phyloP scores from a whole-genome alignment of 2,113 vertebrate species.

The Cisticola juncidis region DNA sequence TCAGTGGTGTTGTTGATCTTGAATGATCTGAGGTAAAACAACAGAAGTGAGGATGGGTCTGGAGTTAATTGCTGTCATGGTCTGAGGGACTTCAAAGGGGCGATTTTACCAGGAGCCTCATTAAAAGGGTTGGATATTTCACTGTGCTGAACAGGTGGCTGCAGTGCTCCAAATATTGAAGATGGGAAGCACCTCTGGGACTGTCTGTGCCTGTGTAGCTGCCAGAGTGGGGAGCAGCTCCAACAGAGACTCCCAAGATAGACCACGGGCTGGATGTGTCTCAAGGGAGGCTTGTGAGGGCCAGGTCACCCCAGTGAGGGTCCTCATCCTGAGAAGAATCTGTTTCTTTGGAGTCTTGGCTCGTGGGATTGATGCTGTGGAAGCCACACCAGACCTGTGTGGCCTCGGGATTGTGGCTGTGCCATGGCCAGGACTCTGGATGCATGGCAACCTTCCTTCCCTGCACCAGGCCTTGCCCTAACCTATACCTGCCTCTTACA shows the following conservation, averaged over 20 bases:
- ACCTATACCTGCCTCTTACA: neutral
- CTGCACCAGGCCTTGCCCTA: neutral
- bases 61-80: neutral
- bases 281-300: neutral
- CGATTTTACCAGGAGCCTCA: neutral
- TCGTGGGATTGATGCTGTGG: fast-evolving
- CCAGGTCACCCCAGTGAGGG: neutral
- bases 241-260: neutral
- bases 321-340: neutral
- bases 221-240: neutral
- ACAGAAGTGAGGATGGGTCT: neutral
- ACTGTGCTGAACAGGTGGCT: neutral
- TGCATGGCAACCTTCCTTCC: neutral
- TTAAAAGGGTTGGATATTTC: neutral
- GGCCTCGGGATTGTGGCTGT: fast-evolving
- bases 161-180: neutral
- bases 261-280: neutral
- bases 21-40: neutral
- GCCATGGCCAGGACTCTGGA: neutral
- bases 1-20: neutral
- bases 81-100: neutral
- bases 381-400: neutral
- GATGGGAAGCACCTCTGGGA: neutral
- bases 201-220: fast-evolving
- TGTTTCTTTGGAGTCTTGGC: neutral